phyloP scores from a whole-genome alignment of 2,113 vertebrate genomes.

The Rhea americana region DNA sequence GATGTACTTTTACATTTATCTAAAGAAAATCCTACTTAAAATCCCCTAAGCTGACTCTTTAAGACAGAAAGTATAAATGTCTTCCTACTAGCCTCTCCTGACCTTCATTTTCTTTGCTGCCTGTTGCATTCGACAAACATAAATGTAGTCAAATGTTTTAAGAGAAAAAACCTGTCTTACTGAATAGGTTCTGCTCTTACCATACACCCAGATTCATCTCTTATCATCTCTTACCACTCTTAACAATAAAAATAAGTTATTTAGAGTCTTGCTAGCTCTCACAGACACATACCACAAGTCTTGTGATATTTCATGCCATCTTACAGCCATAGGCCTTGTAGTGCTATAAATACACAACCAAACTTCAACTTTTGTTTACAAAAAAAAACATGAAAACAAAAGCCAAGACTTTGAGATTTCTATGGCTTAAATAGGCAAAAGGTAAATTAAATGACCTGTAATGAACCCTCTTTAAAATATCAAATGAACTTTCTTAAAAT shows the following conservation, averaged over 20 bases:
- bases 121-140: conserved; percentile 25
- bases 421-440: conserved; percentile 40
- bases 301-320: conserved; percentile 22
- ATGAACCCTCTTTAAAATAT: background rate
- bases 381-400: background rate
- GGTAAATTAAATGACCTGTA: background rate
- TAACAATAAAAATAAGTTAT: conserved; percentile 32
- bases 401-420: background rate
- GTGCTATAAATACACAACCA: conserved; percentile 36
- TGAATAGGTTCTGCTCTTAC: background rate
- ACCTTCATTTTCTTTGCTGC: conserved; percentile 22
- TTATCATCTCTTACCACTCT: conserved; percentile 4
- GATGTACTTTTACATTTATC: background rate
- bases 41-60: background rate
- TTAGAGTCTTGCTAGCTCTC: conserved; percentile 30
- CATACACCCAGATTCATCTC: background rate
- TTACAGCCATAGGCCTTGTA: conserved; percentile 8
- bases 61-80: background rate
- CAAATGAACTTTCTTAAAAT: background rate
- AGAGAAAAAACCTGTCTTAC: background rate
- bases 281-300: conserved; percentile 27
- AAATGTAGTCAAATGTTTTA: background rate
- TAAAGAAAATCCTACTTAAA: background rate
- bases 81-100: background rate
- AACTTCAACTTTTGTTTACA: conserved; percentile 8